Evolutionary conservation across 2,888 invertebrate genomes (phyloP).

Genomic region (Cremastinae sp.): DNA sequence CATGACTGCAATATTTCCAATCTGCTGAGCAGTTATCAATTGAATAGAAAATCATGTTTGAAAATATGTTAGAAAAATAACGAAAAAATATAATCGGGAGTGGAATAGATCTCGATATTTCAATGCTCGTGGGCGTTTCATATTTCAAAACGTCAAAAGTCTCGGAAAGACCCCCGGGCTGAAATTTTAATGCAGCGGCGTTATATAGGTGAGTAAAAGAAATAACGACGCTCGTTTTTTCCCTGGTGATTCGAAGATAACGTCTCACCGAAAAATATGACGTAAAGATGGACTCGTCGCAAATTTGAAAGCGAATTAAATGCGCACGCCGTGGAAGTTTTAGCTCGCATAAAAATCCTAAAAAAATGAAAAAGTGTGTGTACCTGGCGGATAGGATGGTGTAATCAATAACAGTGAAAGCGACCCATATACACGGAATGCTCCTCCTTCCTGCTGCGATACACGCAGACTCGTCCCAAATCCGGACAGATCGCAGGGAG

Average conservation of each 20-base stretch:
- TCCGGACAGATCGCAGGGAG: not conserved
- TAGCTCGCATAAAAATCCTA: constrained; percentile 50
- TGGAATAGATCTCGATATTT: too few species aligned
- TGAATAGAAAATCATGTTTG: too few species aligned
- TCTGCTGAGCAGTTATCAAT: too few species aligned
- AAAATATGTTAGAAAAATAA: too few species aligned
- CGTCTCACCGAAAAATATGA: constrained; percentile 23
- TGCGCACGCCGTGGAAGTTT: constrained; percentile 25
- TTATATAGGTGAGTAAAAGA: constrained; percentile 22
- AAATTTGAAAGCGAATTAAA: constrained; percentile 27
- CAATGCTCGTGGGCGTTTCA: too few species aligned
- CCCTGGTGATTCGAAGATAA: constrained; percentile 38
- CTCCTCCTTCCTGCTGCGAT: not conserved
- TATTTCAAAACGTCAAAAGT: too few species aligned
- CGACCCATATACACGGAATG: constrained; percentile 63
- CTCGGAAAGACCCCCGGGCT: too few species aligned
- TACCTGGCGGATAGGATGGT: constrained; percentile 77
- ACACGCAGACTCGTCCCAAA: constrained; percentile 1
- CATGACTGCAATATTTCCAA: too few species aligned
- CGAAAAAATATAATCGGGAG: too few species aligned
- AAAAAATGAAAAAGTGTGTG: constrained; percentile 61
- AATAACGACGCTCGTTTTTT: constrained; percentile 29
- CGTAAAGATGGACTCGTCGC: constrained; percentile 20
- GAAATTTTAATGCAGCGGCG: too few species aligned
- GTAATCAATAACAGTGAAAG: constrained; percentile 78